Evolutionary conservation across 1,140 invertebrate species (phyloP), one percentile per base, ranked within the genome.

Genomic region (Drosophila sturtevanti): DNA sequence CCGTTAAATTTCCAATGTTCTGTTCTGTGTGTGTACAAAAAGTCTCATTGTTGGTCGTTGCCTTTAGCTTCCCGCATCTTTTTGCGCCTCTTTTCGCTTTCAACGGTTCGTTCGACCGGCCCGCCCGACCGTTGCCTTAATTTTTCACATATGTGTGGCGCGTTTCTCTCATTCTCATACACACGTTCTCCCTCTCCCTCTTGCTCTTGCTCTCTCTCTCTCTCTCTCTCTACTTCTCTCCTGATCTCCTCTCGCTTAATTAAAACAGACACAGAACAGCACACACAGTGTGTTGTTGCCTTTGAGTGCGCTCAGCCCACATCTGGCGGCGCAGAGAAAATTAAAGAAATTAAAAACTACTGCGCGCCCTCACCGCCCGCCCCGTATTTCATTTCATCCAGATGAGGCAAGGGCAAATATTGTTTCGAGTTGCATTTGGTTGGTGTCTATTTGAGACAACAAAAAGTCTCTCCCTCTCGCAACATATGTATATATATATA

Each of bases 391-490:
- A 18, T 5, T 34, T 58, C 56, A 65, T 72, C 59, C 16, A 37
- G 64, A 56, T 21, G 68, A 78, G 60, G 89, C 89, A 91, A 91
- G 89, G 89, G 79, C 82, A 87, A 90, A 89, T 90, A 90, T 87
- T 90, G 84, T 91, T 86, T 82, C 79, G 70, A 76, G 59, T 66
- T 68, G 56, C 79, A 82, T 77, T 79, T 73, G 81, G 34, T 79
- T 73, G 81, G 34, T 84, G 76, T 72, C 78, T 78, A 86, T 81
- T 85, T 81, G 86, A 77, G 79, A 73, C 84, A 81, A 60, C 73
- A 76, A 16, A 16, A 16, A 18, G 14, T 35, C 74, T 68, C 18
- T 11, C 9, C 18, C 41, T 48, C 16, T 48, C 16, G 27, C 27
- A 31, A 31, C 27, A 31, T 7, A 31, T 31, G 27, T 31, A 31